These are phyloP conservation scores for Cercopithecus mona DNA, from an alignment of 2,113 vertebrate species.

Conservation along the genomic window DNA sequence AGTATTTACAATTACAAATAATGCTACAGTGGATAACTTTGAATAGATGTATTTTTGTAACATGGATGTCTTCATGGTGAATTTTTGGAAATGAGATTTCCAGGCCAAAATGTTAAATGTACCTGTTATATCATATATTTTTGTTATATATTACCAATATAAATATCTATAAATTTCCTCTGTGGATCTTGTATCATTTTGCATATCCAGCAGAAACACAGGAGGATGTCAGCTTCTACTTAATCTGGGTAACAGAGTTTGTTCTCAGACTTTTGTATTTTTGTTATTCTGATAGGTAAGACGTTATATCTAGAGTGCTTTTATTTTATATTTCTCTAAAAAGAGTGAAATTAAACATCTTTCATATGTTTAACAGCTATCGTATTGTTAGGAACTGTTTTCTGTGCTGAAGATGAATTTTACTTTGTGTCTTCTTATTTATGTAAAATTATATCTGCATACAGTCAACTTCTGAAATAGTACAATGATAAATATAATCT, in stretches of 20 bases:
- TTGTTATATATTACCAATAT: not conserved
- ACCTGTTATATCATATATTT: not conserved
- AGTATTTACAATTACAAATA: not conserved
- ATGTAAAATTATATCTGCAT: not conserved
- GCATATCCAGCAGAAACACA: not conserved
- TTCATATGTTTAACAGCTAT: not conserved
- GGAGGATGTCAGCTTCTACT: not conserved
- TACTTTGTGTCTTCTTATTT: constrained; percentile 31
- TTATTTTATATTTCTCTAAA: constrained; percentile 17
- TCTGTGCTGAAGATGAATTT: not conserved
- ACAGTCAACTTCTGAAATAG: not conserved
- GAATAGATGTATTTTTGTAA: not conserved
- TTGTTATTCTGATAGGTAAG: not conserved
- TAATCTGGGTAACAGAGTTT: not conserved
- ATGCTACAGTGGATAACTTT: not conserved
- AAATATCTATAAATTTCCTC: not conserved
- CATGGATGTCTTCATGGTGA: not conserved
- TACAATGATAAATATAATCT: not conserved
- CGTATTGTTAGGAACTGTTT: not conserved
- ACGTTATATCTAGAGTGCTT: not conserved
- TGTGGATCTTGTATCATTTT: not conserved
- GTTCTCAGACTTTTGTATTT: not conserved
- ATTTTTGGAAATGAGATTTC: constrained; percentile 27
- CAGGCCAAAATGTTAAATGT: not conserved
- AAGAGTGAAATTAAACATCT: not conserved